Evolutionary conservation across 2,113 vertebrate species (phyloP).

Genomic region (Percopsis transmontana): DNA sequence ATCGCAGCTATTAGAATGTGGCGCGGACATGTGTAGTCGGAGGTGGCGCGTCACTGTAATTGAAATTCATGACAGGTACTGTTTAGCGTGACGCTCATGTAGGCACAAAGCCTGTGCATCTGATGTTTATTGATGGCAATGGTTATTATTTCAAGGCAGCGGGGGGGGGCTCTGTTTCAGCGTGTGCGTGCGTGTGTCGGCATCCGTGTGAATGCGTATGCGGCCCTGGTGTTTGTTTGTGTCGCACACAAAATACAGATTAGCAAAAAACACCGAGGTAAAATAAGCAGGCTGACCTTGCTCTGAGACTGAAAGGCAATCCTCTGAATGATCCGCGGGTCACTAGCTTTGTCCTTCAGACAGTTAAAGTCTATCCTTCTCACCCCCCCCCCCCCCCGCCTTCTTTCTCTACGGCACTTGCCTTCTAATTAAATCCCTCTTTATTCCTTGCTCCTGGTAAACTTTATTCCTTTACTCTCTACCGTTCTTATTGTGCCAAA

Average conservation of each 20-base stretch:
- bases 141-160: slow-evolving; percentile 69
- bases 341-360: slow-evolving; percentile 82
- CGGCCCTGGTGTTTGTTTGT: slow-evolving; percentile 69
- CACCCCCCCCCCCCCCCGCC: slow-evolving; percentile 49
- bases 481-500: slow-evolving; percentile 15
- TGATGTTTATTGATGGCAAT: slow-evolving; percentile 73
- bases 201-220: slow-evolving; percentile 32
- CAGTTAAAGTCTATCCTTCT: slow-evolving; percentile 80
- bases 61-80: slow-evolving; percentile 71
- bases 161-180: slow-evolving; percentile 63
- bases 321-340: slow-evolving; percentile 79
- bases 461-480: slow-evolving; percentile 28
- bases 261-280: slow-evolving; percentile 81
- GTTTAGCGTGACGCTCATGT: slow-evolving; percentile 54
- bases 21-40: slow-evolving; percentile 47
- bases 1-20: slow-evolving; percentile 48
- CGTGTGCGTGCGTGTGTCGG: slow-evolving; percentile 13
- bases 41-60: slow-evolving; percentile 43
- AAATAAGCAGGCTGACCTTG: slow-evolving; percentile 83
- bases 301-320: slow-evolving; percentile 81
- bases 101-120: slow-evolving; percentile 67
- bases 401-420: slow-evolving; percentile 16
- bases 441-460: slow-evolving; percentile 40
- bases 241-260: slow-evolving; percentile 78
- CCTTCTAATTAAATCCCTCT: slow-evolving; percentile 48